These are phyloP conservation scores for Medauroidea extradentata DNA, from an alignment of 1,140 invertebrate genomes.

Conservation along the genomic window DNA sequence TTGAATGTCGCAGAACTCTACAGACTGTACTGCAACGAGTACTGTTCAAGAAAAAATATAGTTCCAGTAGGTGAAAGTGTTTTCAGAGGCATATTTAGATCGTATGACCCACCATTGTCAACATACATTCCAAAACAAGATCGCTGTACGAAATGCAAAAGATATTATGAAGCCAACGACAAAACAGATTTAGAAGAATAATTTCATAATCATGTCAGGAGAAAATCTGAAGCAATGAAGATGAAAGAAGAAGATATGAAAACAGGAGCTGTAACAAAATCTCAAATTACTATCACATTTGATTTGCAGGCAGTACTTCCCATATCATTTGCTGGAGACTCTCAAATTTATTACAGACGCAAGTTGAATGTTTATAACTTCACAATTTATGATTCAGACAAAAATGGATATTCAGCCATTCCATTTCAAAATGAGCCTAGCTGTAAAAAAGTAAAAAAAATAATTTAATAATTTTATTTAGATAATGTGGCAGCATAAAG, in stretches of 20 bases:
- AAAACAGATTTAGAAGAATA: slow-evolving; percentile 16
- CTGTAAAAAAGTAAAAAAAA: no score
- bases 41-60: slow-evolving; percentile 12
- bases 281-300: slow-evolving; percentile 21
- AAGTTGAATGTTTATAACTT: slow-evolving; percentile 35
- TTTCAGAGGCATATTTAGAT: slow-evolving; percentile 23
- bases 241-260: slow-evolving; percentile 22
- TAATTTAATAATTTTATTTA: no score
- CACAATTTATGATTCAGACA: slow-evolving; percentile 26
- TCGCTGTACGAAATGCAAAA: slow-evolving; percentile 26
- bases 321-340: slow-evolving; percentile 31
- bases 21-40: slow-evolving; percentile 19
- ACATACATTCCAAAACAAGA: slow-evolving; percentile 28
- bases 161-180: slow-evolving; percentile 19
- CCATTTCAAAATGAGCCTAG: no score
- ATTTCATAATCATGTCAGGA: slow-evolving; percentile 21
- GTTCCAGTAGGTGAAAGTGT: slow-evolving; percentile 16
- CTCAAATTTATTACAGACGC: slow-evolving; percentile 38
- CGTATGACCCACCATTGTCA: slow-evolving; percentile 18
- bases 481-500: no score
- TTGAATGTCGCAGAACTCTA: slow-evolving; percentile 24
- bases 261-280: slow-evolving; percentile 16
- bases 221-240: slow-evolving; percentile 22
- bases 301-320: slow-evolving; percentile 33
- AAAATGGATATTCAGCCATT: no score